Conservation (phyloP, 2,113 vertebrate species). For the Saiga tatarica region DNA sequence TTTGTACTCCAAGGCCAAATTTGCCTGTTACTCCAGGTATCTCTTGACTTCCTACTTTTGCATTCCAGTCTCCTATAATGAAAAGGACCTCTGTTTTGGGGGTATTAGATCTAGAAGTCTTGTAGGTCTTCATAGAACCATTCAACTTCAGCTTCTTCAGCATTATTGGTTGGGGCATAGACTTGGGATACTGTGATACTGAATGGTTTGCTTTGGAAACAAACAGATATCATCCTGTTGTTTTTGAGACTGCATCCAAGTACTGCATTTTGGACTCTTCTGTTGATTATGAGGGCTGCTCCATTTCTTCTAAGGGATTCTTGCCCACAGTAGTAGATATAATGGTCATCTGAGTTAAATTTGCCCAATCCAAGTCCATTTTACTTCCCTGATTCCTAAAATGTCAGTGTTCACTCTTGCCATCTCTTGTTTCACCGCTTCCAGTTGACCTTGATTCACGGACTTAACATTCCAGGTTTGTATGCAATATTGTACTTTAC, state of each 20-base stretch:
- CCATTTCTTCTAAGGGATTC: not conserved
- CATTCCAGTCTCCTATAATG: not conserved
- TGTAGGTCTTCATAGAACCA: not conserved
- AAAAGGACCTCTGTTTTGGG: not conserved
- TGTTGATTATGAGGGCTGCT: not conserved
- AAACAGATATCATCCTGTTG: not conserved
- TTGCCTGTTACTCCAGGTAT: not conserved
- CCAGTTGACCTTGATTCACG: not conserved
- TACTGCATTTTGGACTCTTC: not conserved
- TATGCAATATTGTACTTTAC: not conserved
- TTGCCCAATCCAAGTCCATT: not conserved
- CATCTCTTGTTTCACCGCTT: not conserved
- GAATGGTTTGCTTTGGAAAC: not conserved
- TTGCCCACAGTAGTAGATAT: not conserved
- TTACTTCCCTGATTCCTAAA: not conserved
- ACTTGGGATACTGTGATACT: not conserved
- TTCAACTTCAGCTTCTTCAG: not conserved
- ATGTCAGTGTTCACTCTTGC: not conserved
- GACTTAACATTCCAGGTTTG: not conserved
- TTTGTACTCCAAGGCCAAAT: not conserved
- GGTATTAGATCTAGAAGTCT: not conserved
- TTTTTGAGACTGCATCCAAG: not conserved
- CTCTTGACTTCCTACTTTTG: not conserved
- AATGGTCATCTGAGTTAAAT: not conserved
- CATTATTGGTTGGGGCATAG: not conserved